Base-by-base conservation (phyloP, 1,140 invertebrate genomes). In the Maconellicoccus hirsutus region DNA sequence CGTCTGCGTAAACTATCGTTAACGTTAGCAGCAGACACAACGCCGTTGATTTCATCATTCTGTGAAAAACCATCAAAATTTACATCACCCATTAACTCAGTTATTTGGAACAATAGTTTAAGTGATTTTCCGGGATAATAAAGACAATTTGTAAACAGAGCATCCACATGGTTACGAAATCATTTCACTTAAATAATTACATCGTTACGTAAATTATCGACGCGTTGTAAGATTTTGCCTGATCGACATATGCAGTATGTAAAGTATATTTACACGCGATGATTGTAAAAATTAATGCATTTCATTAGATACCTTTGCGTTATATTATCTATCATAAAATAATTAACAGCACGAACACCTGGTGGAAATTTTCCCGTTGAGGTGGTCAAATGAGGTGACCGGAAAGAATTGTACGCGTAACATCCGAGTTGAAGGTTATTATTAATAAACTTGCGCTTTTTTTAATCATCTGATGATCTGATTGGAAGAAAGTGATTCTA, bases 1-100 rank as follows among this genome's bases (percentile, higher is more conserved):
- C n/a, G 39, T 70, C 63, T 29, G 73, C 59, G 72, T 52, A 21
- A 4, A 73, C 71, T 73, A 75, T 59, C 70, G 74, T 29, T 21
- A 72, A 26, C 2, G 25, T 23, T 26, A 66, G 61, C 61, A 66
- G 3, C 10, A 66, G 19, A 4, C 61, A 66, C 10, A 66, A 23
- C 22, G 16, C 25, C 25, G 61, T 16, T 66, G 61, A 66, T 66
- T 66, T 66, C 25, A 66, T 23, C 61, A 66, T 66, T 66, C 61
- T 66, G 61, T 3, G 25, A 25, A 26, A 23, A 23, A 66, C 10
- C n/a, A 52, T 52, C 42, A 19, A 52, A 52, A 52, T 4, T 16
- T 52, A 52, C 12, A 8, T 52, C 42, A 52, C n/a, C 42, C n/a
- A 19, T 52, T 8, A 52, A 52, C 42, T 19, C n/a, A 16, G 12